phyloP scores from a whole-genome alignment of 2,797 vertebrate genomes.

The Coluber constrictor region DNA sequence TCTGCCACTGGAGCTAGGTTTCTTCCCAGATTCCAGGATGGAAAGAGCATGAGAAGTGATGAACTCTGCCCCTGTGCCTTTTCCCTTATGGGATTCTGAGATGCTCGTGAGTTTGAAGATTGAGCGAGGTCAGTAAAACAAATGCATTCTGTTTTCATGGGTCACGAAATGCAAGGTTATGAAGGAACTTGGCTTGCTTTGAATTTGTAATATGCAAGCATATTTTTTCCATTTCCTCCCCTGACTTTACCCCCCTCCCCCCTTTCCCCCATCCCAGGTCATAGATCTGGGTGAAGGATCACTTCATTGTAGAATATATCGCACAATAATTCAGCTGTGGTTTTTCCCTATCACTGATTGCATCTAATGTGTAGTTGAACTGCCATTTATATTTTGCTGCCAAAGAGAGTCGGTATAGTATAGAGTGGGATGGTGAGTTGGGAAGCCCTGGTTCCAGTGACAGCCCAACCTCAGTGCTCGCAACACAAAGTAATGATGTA shows the following conservation, averaged over 20 bases:
- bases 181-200: background rate
- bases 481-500: background rate
- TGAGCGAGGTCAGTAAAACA: conserved; percentile 14
- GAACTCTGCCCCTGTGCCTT: conserved; percentile 17
- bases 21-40: conserved; percentile 24
- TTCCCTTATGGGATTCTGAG: conserved; percentile 16
- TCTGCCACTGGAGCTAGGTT: conserved; percentile 13
- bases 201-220: conserved; percentile 7
- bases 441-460: background rate
- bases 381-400: background rate
- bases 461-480: background rate
- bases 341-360: background rate
- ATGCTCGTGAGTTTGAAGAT: background rate
- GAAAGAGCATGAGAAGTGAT: conserved; percentile 40
- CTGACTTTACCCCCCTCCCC: too few relatives aligned
- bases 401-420: background rate
- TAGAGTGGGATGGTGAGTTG: background rate
- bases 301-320: background rate
- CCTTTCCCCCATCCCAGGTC: background rate
- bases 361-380: background rate
- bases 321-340: background rate
- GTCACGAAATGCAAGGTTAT: background rate
- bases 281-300: background rate
- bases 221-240: background rate
- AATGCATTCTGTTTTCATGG: conserved; percentile 13